Conservation (phyloP, 1,140 invertebrate genomes). For the Vanessa atalanta region DNA sequence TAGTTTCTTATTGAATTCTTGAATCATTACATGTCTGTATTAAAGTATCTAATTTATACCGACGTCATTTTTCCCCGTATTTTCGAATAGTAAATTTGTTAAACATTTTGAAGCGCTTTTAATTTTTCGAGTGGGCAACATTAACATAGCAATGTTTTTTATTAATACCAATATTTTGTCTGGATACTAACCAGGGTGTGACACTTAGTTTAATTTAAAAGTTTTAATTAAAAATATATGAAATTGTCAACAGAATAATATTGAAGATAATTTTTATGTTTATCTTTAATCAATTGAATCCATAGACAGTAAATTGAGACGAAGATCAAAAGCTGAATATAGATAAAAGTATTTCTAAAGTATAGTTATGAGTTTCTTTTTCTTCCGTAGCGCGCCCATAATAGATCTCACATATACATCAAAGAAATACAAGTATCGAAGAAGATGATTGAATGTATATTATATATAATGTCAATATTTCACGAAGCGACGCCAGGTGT, state of each 20-base stretch:
- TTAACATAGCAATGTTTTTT: slow-evolving; percentile 13
- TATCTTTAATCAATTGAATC: no score
- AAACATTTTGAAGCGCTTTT: not conserved
- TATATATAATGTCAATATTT: slow-evolving; percentile 42
- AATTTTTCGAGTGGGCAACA: slow-evolving; percentile 13
- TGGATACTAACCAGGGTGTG: slow-evolving; percentile 24
- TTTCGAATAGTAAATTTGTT: not conserved
- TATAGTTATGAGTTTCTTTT: slow-evolving; percentile 58
- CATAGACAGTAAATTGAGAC: no score
- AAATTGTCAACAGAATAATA: no score
- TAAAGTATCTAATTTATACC: not conserved
- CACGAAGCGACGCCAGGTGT: slow-evolving; percentile 50
- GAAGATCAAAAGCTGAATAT: no score
- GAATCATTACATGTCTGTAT: not conserved
- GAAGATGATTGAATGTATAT: slow-evolving; percentile 58
- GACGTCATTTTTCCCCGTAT: not conserved
- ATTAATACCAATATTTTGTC: slow-evolving; percentile 17
- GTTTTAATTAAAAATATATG: no score
- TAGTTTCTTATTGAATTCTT: slow-evolving; percentile 4
- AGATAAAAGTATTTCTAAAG: not conserved
- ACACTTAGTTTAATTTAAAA: not conserved
- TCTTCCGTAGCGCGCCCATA: slow-evolving; percentile 74
- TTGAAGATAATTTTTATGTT: no score
- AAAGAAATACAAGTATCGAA: slow-evolving; percentile 77
- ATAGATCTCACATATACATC: slow-evolving; percentile 70